Evolutionary conservation across 2,113 vertebrate species (phyloP).

Genomic region (Azemiops feae): DNA sequence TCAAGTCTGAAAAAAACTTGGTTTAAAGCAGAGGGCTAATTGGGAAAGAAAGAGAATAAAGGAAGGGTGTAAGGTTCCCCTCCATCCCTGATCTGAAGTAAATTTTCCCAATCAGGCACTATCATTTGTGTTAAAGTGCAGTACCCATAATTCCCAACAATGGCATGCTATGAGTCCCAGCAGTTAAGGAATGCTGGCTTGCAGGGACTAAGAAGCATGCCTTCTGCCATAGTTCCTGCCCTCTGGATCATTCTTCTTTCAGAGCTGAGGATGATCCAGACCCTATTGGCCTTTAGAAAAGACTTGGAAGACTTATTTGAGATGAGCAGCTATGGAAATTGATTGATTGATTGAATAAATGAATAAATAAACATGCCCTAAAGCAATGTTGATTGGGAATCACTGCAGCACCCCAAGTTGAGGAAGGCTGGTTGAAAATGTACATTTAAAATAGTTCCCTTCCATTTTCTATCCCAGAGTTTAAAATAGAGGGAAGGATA

Average conservation of each 20-base stretch:
- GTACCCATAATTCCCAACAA: not conserved
- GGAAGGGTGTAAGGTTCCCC: not conserved
- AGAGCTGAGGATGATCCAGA: not conserved
- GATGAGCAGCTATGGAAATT: not conserved
- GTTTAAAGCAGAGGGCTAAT: not conserved
- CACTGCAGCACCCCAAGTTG: not conserved
- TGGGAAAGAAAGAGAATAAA: not conserved
- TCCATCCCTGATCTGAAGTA: not conserved
- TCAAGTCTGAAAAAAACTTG: not conserved
- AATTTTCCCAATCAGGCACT: not conserved
- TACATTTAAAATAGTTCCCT: not conserved
- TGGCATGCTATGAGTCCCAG: not conserved
- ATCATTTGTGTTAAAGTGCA: not conserved
- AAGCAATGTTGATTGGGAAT: not conserved
- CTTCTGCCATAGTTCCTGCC: not conserved
- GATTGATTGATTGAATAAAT: not conserved
- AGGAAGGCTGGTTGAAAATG: not conserved
- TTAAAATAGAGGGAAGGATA: not conserved
- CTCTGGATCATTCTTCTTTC: not conserved
- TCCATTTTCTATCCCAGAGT: not conserved
- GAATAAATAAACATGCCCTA: not conserved
- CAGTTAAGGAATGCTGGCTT: not conserved
- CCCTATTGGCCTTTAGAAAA: too few species aligned
- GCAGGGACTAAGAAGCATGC: not conserved
- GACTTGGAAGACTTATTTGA: not conserved